phyloP scores from a whole-genome alignment of 2,113 vertebrate genomes.

The Boulengeromyrus knoepffleri region DNA sequence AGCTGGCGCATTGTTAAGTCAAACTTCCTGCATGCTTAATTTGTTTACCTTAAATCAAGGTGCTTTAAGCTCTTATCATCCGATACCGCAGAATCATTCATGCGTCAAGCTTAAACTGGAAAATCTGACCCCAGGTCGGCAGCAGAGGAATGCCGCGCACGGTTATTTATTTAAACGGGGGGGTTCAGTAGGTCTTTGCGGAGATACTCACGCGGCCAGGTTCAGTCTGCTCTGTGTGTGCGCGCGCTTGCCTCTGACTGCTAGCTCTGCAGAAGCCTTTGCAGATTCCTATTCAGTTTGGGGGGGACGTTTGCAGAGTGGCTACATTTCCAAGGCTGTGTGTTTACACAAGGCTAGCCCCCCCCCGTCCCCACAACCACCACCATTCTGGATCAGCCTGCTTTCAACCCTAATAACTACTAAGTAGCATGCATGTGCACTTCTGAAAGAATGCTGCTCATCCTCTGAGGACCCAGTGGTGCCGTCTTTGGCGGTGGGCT shows the following conservation, averaged over 20 bases:
- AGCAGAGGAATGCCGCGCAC: background rate
- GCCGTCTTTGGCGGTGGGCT: background rate
- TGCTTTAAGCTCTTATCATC: background rate
- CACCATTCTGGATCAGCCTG: background rate
- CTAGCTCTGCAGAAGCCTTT: background rate
- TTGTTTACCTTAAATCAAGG: background rate
- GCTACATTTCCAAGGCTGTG: background rate
- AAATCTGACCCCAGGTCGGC: slow-evolving; percentile 1
- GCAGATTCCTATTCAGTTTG: background rate
- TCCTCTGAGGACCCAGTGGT: background rate
- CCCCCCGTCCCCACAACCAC: background rate
- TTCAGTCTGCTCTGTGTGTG: background rate
- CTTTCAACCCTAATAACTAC: background rate
- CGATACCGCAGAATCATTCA: background rate
- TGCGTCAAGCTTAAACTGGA: background rate
- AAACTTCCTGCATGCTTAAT: background rate
- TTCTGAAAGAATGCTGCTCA: background rate
- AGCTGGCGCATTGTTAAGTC: background rate
- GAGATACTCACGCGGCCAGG: slow-evolving; percentile 1
- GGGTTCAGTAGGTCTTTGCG: too few relatives aligned
- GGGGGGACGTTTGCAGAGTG: background rate
- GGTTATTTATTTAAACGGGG: background rate
- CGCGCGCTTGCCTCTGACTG: background rate
- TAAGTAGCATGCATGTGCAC: background rate
- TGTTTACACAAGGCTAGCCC: background rate